Evolutionary conservation across 2,113 vertebrate species (phyloP).

Genomic region (Alethe castanea): DNA sequence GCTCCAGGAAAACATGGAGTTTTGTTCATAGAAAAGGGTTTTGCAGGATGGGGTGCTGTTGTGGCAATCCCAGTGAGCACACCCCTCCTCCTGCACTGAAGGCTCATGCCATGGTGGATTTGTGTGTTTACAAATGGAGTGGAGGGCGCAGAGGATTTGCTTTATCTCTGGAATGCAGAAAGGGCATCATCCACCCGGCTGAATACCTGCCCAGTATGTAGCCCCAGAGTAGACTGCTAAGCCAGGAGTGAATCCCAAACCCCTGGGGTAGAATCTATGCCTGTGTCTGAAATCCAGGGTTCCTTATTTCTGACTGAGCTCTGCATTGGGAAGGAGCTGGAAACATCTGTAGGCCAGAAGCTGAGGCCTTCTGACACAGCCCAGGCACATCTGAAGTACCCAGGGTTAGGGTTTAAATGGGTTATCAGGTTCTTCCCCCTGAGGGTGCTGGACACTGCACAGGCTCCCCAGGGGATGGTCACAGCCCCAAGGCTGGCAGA

Average conservation of each 20-base stretch:
- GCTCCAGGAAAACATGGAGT: fast-evolving
- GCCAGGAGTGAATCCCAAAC: neutral
- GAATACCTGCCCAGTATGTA: neutral
- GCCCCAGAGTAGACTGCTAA: neutral
- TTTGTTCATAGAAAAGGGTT: neutral
- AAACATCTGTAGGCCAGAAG: neutral
- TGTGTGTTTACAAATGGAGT: neutral
- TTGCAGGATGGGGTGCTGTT: neutral
- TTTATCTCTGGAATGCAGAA: neutral
- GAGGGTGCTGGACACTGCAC: neutral
- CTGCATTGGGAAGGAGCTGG: neutral
- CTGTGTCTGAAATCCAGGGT: neutral
- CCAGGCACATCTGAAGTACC: neutral
- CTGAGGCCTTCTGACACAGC: neutral
- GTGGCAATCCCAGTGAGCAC: fast-evolving
- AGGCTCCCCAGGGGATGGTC: neutral
- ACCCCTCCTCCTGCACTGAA: neutral
- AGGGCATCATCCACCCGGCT: neutral
- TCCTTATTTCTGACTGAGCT: neutral
- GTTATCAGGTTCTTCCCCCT: neutral
- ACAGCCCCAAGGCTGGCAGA: neutral
- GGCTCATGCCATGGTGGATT: neutral
- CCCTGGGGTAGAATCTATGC: neutral
- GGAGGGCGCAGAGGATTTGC: neutral
- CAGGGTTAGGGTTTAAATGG: neutral